A percentile compares a stretch with the other conserved stretches of the same genome.
Conservation (phyloP, 2,113 vertebrate species). For the Jaculus jaculus region DNA sequence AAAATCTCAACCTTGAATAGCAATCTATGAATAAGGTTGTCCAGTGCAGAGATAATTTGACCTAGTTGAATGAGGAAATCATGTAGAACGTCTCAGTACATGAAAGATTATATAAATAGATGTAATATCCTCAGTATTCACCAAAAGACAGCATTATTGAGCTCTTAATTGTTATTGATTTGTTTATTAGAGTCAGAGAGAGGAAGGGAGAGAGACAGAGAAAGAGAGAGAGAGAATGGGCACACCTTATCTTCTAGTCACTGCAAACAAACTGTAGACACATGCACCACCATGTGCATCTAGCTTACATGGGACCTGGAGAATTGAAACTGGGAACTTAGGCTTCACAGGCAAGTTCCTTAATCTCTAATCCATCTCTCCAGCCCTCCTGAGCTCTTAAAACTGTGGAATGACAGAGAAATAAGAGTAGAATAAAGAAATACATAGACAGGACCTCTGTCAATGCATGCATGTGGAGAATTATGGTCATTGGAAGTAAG, state of each 20-base stretch:
- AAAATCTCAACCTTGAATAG: neutral
- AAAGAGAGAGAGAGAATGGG: neutral
- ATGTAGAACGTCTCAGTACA: neutral
- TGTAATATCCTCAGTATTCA: neutral
- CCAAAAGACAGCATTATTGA: neutral
- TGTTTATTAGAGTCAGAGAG: too few species aligned
- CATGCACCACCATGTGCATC: too few species aligned
- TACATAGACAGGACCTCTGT: neutral
- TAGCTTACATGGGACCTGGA: too few species aligned
- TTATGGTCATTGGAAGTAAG: neutral
- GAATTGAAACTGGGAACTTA: too few species aligned
- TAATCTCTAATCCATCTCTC: too few species aligned
- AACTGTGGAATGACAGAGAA: neutral
- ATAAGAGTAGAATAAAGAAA: neutral
- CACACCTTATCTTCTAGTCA: too few species aligned
- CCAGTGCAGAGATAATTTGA: neutral
- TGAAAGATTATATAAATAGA: neutral
- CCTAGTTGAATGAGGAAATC: conserved; percentile 8
- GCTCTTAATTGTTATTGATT: neutral
- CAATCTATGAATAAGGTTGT: neutral
- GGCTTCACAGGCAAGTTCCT: too few species aligned
- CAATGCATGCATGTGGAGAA: neutral
- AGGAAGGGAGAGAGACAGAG: too few species aligned
- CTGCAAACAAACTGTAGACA: too few species aligned
- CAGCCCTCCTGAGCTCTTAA: neutral